Percentiles rank a stretch among this genome's conserved stretches.
Evolutionary conservation across 2,888 invertebrate genomes (phyloP).

Genomic region (Thera obeliscata): DNA sequence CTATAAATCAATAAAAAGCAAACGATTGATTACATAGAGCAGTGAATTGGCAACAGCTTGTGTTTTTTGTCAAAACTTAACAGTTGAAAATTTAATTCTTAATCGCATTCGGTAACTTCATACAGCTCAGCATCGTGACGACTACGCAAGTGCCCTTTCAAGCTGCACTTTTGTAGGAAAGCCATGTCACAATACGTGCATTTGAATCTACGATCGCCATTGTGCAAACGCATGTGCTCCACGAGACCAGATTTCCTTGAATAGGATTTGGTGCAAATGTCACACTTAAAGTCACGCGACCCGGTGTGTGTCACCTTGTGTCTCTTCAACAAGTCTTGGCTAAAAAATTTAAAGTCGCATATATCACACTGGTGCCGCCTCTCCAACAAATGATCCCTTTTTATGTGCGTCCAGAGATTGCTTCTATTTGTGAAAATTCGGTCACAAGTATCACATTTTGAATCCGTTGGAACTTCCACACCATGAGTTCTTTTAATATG

Average conservation of each 20-base stretch:
- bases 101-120: no score
- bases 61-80: no score
- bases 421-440: no score
- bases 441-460: no score
- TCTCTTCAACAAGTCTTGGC: slow-evolving; percentile 48
- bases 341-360: slow-evolving; percentile 70
- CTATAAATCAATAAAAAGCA: no score
- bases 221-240: slow-evolving; percentile 19
- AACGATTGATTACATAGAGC: no score
- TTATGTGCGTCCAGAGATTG: no score
- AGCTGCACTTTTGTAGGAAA: slow-evolving; percentile 73
- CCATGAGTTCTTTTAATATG: not conserved
- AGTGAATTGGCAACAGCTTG: no score
- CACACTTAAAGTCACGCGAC: slow-evolving; percentile 58
- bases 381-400: no score
- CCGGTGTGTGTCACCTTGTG: slow-evolving; percentile 67
- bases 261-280: slow-evolving; percentile 62
- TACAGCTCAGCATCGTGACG: slow-evolving; percentile 47
- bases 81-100: no score
- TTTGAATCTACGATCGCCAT: slow-evolving; percentile 61
- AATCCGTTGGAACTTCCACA: no score
- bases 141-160: slow-evolving; percentile 72
- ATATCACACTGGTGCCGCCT: slow-evolving; percentile 37
- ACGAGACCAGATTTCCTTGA: slow-evolving; percentile 26
- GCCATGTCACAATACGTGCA: slow-evolving; percentile 70